Evolutionary conservation across 2,888 invertebrate species (phyloP), one percentile per base, ranked within the genome.

Genomic region (Acleris literana): DNA sequence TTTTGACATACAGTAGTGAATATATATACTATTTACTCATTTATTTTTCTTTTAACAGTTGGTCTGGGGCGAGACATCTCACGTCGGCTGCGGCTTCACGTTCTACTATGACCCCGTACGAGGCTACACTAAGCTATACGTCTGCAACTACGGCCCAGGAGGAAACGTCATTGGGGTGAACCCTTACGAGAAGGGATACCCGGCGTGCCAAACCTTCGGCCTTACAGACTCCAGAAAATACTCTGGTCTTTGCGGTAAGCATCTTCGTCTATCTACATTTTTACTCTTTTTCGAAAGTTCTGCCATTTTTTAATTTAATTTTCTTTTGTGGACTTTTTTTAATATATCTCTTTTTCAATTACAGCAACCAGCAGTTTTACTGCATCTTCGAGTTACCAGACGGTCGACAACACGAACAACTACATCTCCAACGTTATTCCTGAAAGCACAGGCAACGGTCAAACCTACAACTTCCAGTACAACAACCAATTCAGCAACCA

Each of bases 61-160:
- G 87, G 95, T 97, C 63, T 98, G 98, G 98, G 96, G 96, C 65
- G 95, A 96, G 81, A 97, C 97, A 13, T 95, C 95, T 79, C 93
- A 96, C 72, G 94, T 98, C 62, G 98, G 98, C 66, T 98, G 98
- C 82, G 98, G 98, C 33, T 97, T 94, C 83, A 94, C 97, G 0
- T 96, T 95, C 87, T 98, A 96, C 89, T 95, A 95, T 80, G 96
- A 97, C 77, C 93, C 94, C 2, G 71, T 84, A 3, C 90, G 94
- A 74, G 96, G 97, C 74, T 97, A 96, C 85, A 96, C 96, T 72
- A 97, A 96, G 85, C 93, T 96, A 68, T 97, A 96, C 87, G 96
- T 97, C 62, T 97, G 97, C 93, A 97, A 97, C 90, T 97, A 97
- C 79, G 97, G 96, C 63, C 96, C 97, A 13, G 95, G 95, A 70